Evolutionary conservation across 2,888 invertebrate species (phyloP).

Genomic region (Schrankia costaestrigalis): DNA sequence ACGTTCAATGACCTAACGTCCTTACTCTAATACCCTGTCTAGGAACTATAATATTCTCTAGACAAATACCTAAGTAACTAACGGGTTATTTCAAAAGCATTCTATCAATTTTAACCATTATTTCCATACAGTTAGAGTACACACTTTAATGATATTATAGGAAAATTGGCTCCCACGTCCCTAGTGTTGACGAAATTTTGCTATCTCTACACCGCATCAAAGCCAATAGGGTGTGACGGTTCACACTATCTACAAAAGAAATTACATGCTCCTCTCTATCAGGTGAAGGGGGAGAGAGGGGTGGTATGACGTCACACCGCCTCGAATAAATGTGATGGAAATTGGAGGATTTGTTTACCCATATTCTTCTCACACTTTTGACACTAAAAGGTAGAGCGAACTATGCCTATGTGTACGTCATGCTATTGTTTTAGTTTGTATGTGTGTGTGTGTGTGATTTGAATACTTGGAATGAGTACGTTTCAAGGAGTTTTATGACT

Average conservation of each 20-base stretch:
- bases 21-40: no score
- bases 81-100: no score
- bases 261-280: constrained; percentile 68
- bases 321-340: constrained; percentile 80
- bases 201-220: constrained; percentile 54
- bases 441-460: constrained; percentile 28
- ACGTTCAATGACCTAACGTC: no score
- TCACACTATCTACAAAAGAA: constrained; percentile 76
- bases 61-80: no score
- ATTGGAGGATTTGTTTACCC: constrained; percentile 82
- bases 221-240: constrained; percentile 66
- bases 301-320: constrained; percentile 59
- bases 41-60: no score
- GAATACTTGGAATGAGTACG: constrained; percentile 29
- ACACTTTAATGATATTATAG: constrained; percentile 62
- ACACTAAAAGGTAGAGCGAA: constrained; percentile 77
- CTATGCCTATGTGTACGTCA: constrained; percentile 25
- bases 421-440: constrained; percentile 47
- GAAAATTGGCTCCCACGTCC: constrained; percentile 57
- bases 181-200: constrained; percentile 58
- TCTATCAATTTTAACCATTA: constrained; percentile 15
- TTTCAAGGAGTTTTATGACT: constrained; percentile 27
- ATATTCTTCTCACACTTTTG: constrained; percentile 79
- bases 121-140: constrained; percentile 35
- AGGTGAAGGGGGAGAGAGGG: constrained; percentile 42